phyloP scores from a whole-genome alignment of 1,140 invertebrate species.

The Aphaenogaster rudis region DNA sequence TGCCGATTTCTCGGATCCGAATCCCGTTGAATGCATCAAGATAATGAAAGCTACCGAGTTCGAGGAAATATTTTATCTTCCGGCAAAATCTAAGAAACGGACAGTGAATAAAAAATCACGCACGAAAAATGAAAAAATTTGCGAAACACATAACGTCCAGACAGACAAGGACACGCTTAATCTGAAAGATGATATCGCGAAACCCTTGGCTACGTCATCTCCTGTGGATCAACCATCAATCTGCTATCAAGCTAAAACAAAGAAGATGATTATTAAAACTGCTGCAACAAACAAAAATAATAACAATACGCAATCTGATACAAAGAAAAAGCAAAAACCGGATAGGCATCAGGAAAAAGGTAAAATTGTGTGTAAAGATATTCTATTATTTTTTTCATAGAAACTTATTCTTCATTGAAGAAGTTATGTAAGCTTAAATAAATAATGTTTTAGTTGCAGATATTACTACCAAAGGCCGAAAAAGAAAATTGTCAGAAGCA shows the following conservation, averaged over 20 bases:
- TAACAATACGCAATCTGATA: neutral
- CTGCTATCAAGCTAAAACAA: conserved; percentile 42
- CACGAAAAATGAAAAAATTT: conserved; percentile 58
- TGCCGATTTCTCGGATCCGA: conserved; percentile 71
- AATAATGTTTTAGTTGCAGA: conserved; percentile 48
- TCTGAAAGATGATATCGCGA: conserved; percentile 29
- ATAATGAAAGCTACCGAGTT: conserved; percentile 72
- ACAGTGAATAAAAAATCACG: conserved; percentile 63
- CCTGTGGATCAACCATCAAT: conserved; percentile 65
- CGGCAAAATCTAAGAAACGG: conserved; percentile 75
- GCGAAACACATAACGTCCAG: conserved; percentile 11
- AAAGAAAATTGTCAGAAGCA: conserved; percentile 67
- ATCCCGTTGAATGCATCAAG: conserved; percentile 63
- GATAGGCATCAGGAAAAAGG: conserved; percentile 60
- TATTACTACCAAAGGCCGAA: conserved; percentile 61
- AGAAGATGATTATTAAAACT: conserved; percentile 51
- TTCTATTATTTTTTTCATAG: neutral
- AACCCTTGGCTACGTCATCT: conserved; percentile 77
- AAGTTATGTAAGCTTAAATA: conserved; percentile 11
- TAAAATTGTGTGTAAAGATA: conserved; percentile 25
- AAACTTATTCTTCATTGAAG: neutral
- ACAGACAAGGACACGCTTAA: conserved; percentile 4
- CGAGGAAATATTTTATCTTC: conserved; percentile 80
- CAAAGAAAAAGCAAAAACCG: conserved; percentile 41
- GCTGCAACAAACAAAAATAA: conserved; percentile 3